Evolutionary conservation across 2,888 invertebrate species (phyloP).

Genomic region (Odontocerum albicorne): DNA sequence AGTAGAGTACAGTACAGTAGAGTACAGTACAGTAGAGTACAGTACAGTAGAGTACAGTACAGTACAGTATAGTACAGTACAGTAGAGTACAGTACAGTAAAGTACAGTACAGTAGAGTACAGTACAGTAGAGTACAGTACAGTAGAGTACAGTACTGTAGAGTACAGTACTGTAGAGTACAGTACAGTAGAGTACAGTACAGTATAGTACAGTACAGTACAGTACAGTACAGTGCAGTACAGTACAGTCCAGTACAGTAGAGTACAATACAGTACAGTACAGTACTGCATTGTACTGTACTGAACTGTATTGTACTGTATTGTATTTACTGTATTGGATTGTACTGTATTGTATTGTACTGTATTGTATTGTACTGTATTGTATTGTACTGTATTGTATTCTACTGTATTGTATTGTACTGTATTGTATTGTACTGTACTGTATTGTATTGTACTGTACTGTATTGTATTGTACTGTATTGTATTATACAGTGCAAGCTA

Average conservation of each 20-base stretch:
- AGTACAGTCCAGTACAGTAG: neutral
- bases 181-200: neutral
- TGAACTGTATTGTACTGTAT: neutral
- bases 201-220: neutral
- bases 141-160: neutral
- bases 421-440: neutral
- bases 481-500: too few relatives aligned
- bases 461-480: neutral
- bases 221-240: neutral
- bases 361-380: neutral
- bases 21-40: neutral
- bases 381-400: neutral
- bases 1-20: neutral
- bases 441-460: neutral
- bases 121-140: neutral
- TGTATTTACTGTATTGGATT: neutral
- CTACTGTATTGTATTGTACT: neutral
- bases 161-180: neutral
- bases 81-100: neutral
- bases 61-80: neutral
- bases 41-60: neutral
- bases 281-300: neutral
- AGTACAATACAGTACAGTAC: neutral
- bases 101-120: neutral
- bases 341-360: neutral